Base-by-base conservation (phyloP, 2,888 invertebrate species). In the Syritta pipiens region DNA sequence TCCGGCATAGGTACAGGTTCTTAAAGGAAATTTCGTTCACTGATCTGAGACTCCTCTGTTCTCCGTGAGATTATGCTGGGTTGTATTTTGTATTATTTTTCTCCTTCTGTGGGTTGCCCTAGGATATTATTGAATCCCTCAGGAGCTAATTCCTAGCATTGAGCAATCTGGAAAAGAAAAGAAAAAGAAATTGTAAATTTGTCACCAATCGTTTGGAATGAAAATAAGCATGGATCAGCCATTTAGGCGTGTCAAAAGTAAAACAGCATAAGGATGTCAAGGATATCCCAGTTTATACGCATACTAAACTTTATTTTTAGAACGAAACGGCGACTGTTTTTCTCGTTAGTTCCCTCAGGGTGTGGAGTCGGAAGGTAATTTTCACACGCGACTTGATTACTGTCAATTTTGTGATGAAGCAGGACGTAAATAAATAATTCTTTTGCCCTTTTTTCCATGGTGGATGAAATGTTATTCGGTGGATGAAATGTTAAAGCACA, bases 211-310 rank as follows among this genome's bases (percentile, higher is more conserved):
- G 35, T 49, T 59, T 57, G 28, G 57, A 42, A 44, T 44, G 32
- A 51, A 44, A 37, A 44, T 30, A 53, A 51, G 28, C 48, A 40
- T 65, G 48, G 48, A 46, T 59, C 24, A 59, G 59, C 44, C 59
- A 65, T 59, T 71, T 46, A 65, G 76, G 76, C 63, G 71, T 71
- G 76, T 71, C 76, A 65, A 67, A 74, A 65, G 49, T 2, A 14
- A 24, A 69, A 19, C 17, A 51, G 57, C 49, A 67, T 40, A 30
- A 53, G 44, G 53, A 53, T 40, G 37, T 20, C n/a, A 20, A n/a
- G 44, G n/a, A 44, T 17, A 28, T 49, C 26, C 51, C 59, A 65
- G 72, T 55, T 62, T 28, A 40, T 51, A 49, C 10, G 26, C 49
- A 46, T 42, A 55, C 37, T 17, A 63, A 63, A 65, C 57, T 71